A percentile compares a stretch with the other conserved stretches of the same genome.
These are phyloP conservation scores for Tribolium castaneum DNA, from an alignment of 1,140 invertebrate species.

Conservation along the genomic window DNA sequence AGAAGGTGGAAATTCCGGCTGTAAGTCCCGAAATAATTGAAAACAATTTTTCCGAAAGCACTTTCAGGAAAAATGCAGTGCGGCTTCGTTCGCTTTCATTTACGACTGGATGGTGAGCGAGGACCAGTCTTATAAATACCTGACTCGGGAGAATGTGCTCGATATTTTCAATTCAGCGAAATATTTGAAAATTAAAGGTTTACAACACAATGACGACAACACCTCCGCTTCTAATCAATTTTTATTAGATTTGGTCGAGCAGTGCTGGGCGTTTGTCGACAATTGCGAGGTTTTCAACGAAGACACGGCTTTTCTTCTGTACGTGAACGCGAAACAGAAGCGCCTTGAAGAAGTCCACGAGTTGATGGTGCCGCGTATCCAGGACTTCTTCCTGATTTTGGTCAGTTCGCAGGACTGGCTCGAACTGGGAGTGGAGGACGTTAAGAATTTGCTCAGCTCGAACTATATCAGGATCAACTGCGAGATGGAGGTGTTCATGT, in stretches of 20 bases:
- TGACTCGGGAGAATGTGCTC: slow-evolving; percentile 74
- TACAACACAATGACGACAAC: background rate
- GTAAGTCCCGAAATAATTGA: slow-evolving; percentile 58
- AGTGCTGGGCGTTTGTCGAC: slow-evolving; percentile 79
- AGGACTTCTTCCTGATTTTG: slow-evolving; percentile 77
- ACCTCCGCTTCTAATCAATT: background rate
- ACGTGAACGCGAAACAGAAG: slow-evolving; percentile 70
- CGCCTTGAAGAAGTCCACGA: slow-evolving; percentile 72
- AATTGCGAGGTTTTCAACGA: slow-evolving; percentile 75
- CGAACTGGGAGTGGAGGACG: slow-evolving; percentile 70
- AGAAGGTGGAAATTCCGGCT: slow-evolving; percentile 66
- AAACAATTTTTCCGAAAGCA: background rate
- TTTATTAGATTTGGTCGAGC: slow-evolving; percentile 73
- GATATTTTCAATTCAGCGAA: slow-evolving; percentile 76
- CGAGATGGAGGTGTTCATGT: slow-evolving; percentile 82
- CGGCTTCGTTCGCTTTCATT: slow-evolving; percentile 71
- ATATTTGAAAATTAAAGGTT: slow-evolving; percentile 74
- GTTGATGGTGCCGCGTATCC: slow-evolving; percentile 78
- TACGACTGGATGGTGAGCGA: slow-evolving; percentile 82
- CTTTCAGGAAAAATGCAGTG: slow-evolving; percentile 59
- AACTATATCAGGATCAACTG: slow-evolving; percentile 79
- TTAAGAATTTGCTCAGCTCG: slow-evolving; percentile 72
- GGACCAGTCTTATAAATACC: slow-evolving; percentile 68
- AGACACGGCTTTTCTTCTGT: slow-evolving; percentile 76
- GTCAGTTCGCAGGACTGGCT: slow-evolving; percentile 78